Evolutionary conservation across 1,140 invertebrate species (phyloP).

Genomic region (Melanaphis sacchari): DNA sequence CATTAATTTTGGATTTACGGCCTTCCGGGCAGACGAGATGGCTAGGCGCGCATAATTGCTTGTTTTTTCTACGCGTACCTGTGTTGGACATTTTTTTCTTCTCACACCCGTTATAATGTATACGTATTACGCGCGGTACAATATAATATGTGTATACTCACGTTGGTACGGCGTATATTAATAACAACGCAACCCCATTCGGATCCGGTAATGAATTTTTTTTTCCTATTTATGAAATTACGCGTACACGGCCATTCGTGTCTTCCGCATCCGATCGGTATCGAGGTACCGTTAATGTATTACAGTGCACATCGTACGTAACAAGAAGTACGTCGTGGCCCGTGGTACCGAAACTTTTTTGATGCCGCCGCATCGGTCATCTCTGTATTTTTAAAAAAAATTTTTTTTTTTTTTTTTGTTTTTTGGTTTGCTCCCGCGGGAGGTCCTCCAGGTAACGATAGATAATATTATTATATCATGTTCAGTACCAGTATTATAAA

Average conservation of each 20-base stretch:
- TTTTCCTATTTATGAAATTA: background rate
- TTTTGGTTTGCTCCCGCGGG: background rate
- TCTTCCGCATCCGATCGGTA: background rate
- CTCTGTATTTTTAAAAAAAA: background rate
- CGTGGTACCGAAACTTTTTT: background rate
- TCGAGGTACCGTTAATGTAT: background rate
- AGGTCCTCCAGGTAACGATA: background rate
- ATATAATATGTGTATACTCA: background rate
- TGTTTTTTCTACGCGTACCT: background rate
- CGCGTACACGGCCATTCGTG: background rate
- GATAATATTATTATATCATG: background rate
- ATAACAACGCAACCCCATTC: background rate
- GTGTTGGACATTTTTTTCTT: background rate
- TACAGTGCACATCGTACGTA: too few species aligned
- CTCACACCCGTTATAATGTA: background rate
- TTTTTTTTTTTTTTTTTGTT: background rate
- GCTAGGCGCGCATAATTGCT: slow-evolving; percentile 1
- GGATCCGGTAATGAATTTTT: background rate
- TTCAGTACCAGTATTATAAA: background rate
- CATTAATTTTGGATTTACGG: background rate
- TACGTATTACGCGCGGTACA: background rate
- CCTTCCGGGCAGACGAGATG: background rate
- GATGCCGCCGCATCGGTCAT: background rate
- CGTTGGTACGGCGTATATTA: background rate
- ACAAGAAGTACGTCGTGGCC: background rate